These are phyloP conservation scores for Lycocerus yunnanus DNA, from an alignment of 2,888 invertebrate species.

Conservation along the genomic window DNA sequence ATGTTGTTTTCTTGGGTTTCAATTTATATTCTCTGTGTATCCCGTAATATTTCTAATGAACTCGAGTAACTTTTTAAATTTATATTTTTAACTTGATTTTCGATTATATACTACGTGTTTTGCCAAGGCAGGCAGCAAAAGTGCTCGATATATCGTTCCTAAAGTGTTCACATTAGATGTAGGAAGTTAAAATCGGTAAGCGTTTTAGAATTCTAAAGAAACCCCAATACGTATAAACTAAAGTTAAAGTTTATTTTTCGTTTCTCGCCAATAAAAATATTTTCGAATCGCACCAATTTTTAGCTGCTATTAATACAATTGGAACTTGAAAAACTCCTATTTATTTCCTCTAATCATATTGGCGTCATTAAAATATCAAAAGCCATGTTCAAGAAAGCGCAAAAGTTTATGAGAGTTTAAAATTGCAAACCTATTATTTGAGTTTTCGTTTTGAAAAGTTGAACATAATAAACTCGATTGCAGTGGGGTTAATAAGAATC, in stretches of 20 bases:
- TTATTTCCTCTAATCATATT: slow-evolving; percentile 10
- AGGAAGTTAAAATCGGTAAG: neutral
- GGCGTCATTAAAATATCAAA: slow-evolving; percentile 13
- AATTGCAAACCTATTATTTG: slow-evolving; percentile 16
- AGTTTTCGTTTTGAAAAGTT: slow-evolving; percentile 16
- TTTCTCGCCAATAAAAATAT: neutral
- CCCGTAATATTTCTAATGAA: slow-evolving; percentile 1
- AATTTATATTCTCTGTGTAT: neutral
- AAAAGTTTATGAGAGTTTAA: slow-evolving; percentile 14
- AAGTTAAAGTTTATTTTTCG: neutral
- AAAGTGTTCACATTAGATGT: neutral
- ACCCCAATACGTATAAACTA: neutral
- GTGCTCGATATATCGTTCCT: neutral
- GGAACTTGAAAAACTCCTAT: slow-evolving; percentile 1
- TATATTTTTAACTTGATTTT: slow-evolving; percentile 1
- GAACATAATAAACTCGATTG: slow-evolving; percentile 15
- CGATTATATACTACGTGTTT: slow-evolving; percentile 1
- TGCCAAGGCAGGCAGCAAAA: neutral
- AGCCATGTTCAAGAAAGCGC: neutral
- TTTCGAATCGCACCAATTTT: neutral
- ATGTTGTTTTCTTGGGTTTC: neutral
- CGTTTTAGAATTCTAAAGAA: neutral
- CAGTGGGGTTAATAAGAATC: slow-evolving; percentile 21
- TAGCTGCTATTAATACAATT: slow-evolving; percentile 4
- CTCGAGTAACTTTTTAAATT: neutral